These are phyloP conservation scores for Paedocypris sp. DNA, from an alignment of 2,113 vertebrate species.

Conservation along the genomic window DNA sequence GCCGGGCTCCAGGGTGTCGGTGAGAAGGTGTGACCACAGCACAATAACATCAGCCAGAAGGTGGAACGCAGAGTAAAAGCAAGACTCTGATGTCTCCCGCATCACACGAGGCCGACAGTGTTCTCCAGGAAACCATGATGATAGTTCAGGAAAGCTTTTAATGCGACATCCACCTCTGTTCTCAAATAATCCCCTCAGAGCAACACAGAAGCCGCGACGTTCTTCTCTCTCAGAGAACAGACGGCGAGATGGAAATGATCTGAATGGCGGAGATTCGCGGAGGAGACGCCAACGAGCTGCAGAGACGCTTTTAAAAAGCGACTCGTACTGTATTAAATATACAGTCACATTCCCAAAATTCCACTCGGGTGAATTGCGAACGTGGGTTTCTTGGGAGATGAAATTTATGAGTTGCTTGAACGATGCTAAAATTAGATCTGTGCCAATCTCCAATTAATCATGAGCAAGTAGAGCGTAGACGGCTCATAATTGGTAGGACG, in stretches of 20 bases:
- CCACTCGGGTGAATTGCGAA: too few species aligned
- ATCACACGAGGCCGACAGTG: background rate
- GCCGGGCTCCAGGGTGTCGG: background rate
- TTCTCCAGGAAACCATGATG: constrained; percentile 42
- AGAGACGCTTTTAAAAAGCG: too few species aligned
- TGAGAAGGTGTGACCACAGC: background rate
- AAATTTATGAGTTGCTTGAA: too few species aligned
- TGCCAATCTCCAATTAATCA: constrained; percentile 23
- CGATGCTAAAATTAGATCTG: constrained; percentile 22
- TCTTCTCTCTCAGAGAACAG: too few species aligned
- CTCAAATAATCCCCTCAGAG: constrained; percentile 51
- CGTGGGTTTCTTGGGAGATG: too few species aligned
- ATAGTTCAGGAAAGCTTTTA: constrained; percentile 43
- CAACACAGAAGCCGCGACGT: too few species aligned
- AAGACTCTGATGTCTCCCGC: background rate
- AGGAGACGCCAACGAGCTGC: too few species aligned
- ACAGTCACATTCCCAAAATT: too few species aligned
- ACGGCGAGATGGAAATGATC: too few species aligned
- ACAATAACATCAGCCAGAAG: background rate
- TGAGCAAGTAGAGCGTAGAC: constrained; percentile 1
- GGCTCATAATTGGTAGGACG: too few species aligned
- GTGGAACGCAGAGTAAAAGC: background rate
- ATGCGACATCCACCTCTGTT: constrained; percentile 39
- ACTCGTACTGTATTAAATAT: too few species aligned
- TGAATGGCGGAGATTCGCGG: too few species aligned